Conservation (phyloP, 2,113 vertebrate species). For the Myotis davidii region DNA sequence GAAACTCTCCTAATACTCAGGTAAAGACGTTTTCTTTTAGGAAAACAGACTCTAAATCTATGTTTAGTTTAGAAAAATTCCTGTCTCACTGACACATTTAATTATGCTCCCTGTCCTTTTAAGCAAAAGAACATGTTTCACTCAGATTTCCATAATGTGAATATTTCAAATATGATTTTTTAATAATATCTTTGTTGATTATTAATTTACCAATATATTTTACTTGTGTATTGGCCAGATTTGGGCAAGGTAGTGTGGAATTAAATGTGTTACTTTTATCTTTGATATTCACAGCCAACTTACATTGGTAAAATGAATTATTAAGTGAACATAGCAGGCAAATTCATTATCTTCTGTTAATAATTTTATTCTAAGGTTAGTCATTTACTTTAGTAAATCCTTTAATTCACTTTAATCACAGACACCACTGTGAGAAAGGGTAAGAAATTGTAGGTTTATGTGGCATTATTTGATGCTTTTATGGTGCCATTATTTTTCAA, state of each 20-base stretch:
- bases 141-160: not conserved
- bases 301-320: not conserved
- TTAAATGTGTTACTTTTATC: not conserved
- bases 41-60: not conserved
- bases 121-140: not conserved
- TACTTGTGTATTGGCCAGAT: not conserved
- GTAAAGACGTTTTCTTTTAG: conserved; percentile 2
- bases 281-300: not conserved
- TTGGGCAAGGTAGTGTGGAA: not conserved
- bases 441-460: not conserved
- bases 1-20: conserved; percentile 38
- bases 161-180: not conserved
- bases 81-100: not conserved
- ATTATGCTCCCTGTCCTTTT: not conserved
- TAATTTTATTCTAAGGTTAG: conserved; percentile 3
- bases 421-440: not conserved
- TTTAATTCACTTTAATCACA: not conserved
- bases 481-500: not conserved
- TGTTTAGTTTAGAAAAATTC: not conserved
- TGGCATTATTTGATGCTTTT: not conserved
- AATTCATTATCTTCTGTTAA: not conserved
- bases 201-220: not conserved
- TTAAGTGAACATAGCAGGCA: not conserved
- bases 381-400: conserved; percentile 1
- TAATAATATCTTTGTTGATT: not conserved